Percentiles rank a stretch among this genome's conserved stretches.
Conservation (phyloP, 2,113 vertebrate species). For the Paedocypris sp. region DNA sequence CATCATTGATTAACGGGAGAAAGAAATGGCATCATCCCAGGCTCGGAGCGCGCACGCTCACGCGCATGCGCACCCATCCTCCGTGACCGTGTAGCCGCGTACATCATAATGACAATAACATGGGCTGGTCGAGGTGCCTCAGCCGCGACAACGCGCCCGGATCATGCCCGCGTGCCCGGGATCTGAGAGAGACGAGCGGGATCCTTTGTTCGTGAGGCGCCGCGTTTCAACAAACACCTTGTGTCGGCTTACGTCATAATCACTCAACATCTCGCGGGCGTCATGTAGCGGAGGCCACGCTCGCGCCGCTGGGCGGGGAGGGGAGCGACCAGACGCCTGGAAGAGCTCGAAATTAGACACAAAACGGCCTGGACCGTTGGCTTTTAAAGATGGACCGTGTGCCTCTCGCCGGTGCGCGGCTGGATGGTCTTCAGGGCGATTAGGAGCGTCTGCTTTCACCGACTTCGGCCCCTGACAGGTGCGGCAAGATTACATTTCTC, state of each 20-base stretch:
- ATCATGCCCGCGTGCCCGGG: too few relatives aligned
- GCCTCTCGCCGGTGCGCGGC: conserved; percentile 7
- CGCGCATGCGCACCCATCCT: not conserved
- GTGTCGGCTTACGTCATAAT: not conserved
- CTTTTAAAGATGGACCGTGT: not conserved
- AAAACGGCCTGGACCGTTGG: not conserved
- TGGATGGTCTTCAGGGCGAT: not conserved
- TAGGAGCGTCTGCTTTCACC: not conserved
- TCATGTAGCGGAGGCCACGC: conserved; percentile 35
- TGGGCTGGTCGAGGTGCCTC: not conserved
- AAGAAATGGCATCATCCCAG: not conserved
- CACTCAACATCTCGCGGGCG: not conserved
- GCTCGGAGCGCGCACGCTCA: not conserved
- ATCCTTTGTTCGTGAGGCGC: not conserved
- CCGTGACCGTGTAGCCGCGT: not conserved
- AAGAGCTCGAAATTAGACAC: not conserved
- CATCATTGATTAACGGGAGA: not conserved
- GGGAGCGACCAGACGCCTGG: not conserved
- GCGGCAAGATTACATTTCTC: not conserved
- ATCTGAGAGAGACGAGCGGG: not conserved
- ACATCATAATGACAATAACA: conserved; percentile 4
- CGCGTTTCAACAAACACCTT: not conserved
- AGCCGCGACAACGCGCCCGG: conserved; percentile 6
- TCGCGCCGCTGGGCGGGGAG: conserved; percentile 18
- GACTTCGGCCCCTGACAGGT: conserved; percentile 12